Evolutionary conservation across 1,140 invertebrate species (phyloP), one percentile per base, ranked within the genome.

Genomic region (Zaprionus capensis): DNA sequence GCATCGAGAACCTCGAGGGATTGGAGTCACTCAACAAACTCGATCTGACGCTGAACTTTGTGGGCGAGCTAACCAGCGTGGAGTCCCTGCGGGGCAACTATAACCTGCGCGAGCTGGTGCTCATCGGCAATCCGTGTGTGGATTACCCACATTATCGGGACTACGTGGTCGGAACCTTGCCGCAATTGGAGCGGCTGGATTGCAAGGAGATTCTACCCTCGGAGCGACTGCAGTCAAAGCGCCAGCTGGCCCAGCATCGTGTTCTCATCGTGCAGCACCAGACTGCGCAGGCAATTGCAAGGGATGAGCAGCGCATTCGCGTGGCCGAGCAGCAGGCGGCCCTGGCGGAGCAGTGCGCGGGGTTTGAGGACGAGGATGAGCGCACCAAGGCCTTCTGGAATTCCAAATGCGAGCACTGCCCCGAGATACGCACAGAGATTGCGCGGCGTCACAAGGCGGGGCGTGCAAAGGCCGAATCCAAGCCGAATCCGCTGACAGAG

Each of bases 11-110:
- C 92, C 93, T 99, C 24, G 96, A 98, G 92, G 94, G 96, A 55
- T 97, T 98, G 82, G 98, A 99, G 93, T 98, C 96, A 9, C 93
- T 99, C n/a, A 94, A 96, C 76, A 99, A 99, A 93, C 93, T 99
- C 46, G 98, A 99, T 93, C 93, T 99, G 15, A 99, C 98, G 1
- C 94, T 98, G 0, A 99, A 99, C 93, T 99, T 99, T 93, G 97
- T 99, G 76, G 97, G 97, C 5, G 95, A 98, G 90, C 93, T 99
- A 12, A 95, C 95, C 53, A 95, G 95, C 70, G 93, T 99, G 1
- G 94, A 96, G 87, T 95, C 82, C 57, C 93, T 99, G n/a, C 94
- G 93, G 15, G 90, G 84, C 26, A 96, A 96, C 78, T 94, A 95
- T 71, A 94, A 95, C 87, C 93, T 97, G 58, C 93, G 94, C 69